A percentile compares a stretch with the other conserved stretches of the same genome.
phyloP scores from a whole-genome alignment of 2,113 vertebrate species.

The Mola mola region DNA sequence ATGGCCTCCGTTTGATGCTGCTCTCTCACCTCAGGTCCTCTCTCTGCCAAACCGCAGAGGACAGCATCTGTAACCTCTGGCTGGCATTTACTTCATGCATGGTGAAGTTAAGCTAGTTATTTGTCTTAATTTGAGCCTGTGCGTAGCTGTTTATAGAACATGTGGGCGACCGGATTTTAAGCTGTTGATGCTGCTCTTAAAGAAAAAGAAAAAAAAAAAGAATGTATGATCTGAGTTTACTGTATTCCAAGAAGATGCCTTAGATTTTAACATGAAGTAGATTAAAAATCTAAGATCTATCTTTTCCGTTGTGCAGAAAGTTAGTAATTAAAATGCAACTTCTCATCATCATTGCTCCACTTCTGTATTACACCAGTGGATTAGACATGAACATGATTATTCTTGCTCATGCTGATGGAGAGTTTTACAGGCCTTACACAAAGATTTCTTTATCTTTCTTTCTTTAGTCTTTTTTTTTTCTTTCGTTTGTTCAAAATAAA shows the following conservation, averaged over 20 bases:
- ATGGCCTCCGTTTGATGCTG: conserved; percentile 66
- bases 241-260: neutral
- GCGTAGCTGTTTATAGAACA: conserved; percentile 13
- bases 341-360: conserved; percentile 25
- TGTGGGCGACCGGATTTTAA: neutral
- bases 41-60: conserved; percentile 35
- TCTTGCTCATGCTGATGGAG: conserved; percentile 30
- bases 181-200: conserved; percentile 3
- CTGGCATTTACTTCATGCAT: conserved; percentile 11
- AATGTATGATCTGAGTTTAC: no score
- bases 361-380: conserved; percentile 21
- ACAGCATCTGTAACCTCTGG: conserved; percentile 29
- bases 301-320: conserved; percentile 13
- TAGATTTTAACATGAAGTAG: neutral
- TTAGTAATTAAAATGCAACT: conserved; percentile 44
- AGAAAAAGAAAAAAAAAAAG: no score
- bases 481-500: no score
- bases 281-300: conserved; percentile 9
- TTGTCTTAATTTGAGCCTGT: conserved; percentile 33
- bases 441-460: no score
- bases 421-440: conserved; percentile 4
- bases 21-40: conserved; percentile 51
- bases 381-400: conserved; percentile 45
- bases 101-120: conserved; percentile 28
- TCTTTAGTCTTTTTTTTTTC: no score